Conservation (phyloP, 1,140 invertebrate species). For the Leptinotarsa texana region DNA sequence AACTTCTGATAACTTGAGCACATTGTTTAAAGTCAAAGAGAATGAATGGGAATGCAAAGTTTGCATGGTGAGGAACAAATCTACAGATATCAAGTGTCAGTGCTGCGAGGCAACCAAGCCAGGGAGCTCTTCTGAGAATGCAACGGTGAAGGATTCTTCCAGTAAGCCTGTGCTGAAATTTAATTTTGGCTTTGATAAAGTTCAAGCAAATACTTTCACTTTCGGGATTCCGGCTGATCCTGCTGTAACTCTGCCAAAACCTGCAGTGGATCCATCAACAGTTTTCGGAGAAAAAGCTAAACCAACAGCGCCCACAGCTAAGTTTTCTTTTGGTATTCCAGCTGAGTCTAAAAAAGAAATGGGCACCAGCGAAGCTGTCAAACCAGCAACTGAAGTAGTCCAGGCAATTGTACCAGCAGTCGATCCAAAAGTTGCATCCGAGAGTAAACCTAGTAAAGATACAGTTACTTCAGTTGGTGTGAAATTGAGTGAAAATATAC, state of each 20-base stretch:
- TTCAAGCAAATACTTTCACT: slow-evolving; percentile 37
- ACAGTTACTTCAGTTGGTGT: slow-evolving; percentile 7
- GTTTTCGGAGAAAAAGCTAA: background rate
- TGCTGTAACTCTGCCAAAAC: background rate
- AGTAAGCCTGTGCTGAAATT: slow-evolving; percentile 39
- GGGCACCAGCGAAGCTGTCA: slow-evolving; percentile 10
- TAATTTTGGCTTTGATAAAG: slow-evolving; percentile 58
- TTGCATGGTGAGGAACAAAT: slow-evolving; percentile 64
- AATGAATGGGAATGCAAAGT: slow-evolving; percentile 54
- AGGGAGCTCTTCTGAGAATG: slow-evolving; percentile 23
- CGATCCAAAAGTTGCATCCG: slow-evolving; percentile 11
- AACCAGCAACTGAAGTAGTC: slow-evolving; percentile 4
- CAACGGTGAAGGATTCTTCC: background rate
- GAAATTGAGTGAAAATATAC: slow-evolving; percentile 13
- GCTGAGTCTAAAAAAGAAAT: background rate
- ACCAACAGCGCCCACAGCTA: background rate
- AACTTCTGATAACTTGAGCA: slow-evolving; percentile 41
- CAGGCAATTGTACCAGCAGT: background rate
- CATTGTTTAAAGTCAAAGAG: slow-evolving; percentile 46
- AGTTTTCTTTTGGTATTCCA: slow-evolving; percentile 34
- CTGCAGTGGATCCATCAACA: background rate
- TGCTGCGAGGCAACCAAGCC: slow-evolving; percentile 57
- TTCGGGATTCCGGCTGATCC: slow-evolving; percentile 39
- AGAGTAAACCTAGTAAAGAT: slow-evolving; percentile 15
- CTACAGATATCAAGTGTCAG: slow-evolving; percentile 57